A percentile compares a stretch with the other conserved stretches of the same genome.
Conservation (phyloP, 2,797 vertebrate genomes). For the Periophthalmus magnuspinnatus region DNA sequence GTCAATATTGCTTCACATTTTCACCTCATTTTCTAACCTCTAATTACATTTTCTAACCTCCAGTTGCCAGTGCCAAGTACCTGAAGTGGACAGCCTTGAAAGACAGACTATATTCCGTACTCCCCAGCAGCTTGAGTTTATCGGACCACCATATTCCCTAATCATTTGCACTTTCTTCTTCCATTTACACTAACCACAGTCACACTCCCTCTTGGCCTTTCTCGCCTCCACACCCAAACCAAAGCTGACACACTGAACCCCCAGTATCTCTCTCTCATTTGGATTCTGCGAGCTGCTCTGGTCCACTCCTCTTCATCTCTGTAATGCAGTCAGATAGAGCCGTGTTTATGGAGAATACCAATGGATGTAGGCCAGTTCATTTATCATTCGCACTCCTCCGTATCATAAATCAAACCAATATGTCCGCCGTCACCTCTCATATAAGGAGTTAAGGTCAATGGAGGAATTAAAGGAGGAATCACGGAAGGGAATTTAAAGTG, state of each 20-base stretch:
- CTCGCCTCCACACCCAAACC: not conserved
- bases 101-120: not conserved
- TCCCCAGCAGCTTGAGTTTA: not conserved
- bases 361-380: slow-evolving; percentile 22
- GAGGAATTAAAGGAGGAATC: slow-evolving; percentile 6
- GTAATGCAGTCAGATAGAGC: slow-evolving; percentile 19
- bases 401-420: slow-evolving; percentile 20
- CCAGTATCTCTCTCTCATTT: not conserved
- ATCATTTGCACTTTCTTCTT: not conserved
- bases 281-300: slow-evolving; percentile 5
- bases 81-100: not conserved
- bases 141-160: not conserved
- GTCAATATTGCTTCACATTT: not conserved
- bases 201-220: slow-evolving; percentile 1
- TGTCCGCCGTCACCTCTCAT: slow-evolving; percentile 14
- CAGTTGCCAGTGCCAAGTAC: not conserved
- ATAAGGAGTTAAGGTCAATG: slow-evolving; percentile 10
- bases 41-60: not conserved
- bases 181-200: not conserved
- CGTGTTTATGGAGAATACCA: slow-evolving; percentile 20
- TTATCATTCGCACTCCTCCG: slow-evolving; percentile 15
- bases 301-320: slow-evolving; percentile 22
- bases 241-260: slow-evolving; percentile 1
- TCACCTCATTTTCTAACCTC: not conserved
- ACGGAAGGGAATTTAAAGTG: not conserved